Conservation (phyloP, 2,113 vertebrate genomes). For the Cephalopholis sonnerati region DNA sequence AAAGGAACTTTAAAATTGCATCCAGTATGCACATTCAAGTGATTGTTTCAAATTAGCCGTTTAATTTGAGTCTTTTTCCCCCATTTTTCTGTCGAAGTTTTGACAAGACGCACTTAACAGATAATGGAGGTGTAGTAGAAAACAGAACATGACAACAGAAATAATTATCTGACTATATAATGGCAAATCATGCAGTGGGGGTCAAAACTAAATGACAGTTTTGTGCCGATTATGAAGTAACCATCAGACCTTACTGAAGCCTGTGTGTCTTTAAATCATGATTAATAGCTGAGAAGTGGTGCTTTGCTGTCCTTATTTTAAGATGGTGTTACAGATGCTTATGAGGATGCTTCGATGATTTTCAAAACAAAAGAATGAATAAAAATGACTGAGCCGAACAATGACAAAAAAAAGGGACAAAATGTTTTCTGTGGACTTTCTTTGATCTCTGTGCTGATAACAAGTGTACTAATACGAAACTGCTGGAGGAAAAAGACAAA, state of each 20-base stretch:
- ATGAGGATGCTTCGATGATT: background rate
- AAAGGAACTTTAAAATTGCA: slow-evolving; percentile 1
- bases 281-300: background rate
- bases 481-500: slow-evolving; percentile 42
- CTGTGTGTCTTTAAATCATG: background rate
- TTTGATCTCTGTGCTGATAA: slow-evolving; percentile 33
- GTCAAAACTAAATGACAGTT: background rate
- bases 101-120: background rate
- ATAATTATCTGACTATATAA: background rate
- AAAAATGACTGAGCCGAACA: background rate
- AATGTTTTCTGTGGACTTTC: background rate
- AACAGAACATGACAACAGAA: background rate
- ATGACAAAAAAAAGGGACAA: slow-evolving; percentile 5
- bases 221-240: background rate
- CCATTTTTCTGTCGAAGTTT: background rate
- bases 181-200: background rate
- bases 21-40: background rate
- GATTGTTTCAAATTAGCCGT: slow-evolving; percentile 3
- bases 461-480: slow-evolving; percentile 20
- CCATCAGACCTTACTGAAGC: background rate
- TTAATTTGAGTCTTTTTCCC: background rate
- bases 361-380: background rate
- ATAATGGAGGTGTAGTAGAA: background rate
- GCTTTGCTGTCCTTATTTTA: slow-evolving; percentile 8
- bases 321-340: background rate